Evolutionary conservation across 37 sponge, comb jelly and placozoan genomes (phyloP).

Genomic region (Eunapius fragilis): DNA sequence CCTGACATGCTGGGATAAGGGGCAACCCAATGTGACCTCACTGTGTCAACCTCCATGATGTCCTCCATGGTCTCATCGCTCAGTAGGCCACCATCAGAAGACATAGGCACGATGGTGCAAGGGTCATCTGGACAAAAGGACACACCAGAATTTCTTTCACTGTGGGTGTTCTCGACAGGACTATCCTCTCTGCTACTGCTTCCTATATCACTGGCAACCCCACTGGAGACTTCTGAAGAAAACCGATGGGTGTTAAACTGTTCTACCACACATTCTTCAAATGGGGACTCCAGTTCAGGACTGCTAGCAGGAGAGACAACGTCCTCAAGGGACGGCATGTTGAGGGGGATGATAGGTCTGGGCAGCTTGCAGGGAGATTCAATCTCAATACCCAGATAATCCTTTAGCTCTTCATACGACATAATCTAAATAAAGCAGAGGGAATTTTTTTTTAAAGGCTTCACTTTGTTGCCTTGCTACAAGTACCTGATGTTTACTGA

Average conservation of each 20-base stretch:
- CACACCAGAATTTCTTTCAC: neutral
- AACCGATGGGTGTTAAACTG: neutral
- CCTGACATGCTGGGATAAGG: neutral
- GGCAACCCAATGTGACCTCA: neutral
- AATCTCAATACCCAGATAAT: neutral
- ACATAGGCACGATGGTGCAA: neutral
- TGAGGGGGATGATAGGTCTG: neutral
- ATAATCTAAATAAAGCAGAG: neutral
- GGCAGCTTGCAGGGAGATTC: neutral
- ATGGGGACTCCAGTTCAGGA: neutral
- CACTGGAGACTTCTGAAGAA: neutral
- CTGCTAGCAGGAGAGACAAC: neutral
- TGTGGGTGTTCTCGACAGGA: neutral
- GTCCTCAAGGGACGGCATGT: neutral
- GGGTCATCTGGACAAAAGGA: too few relatives aligned
- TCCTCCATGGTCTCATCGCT: neutral
- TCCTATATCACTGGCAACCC: neutral
- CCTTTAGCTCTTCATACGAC: slow-evolving; percentile 5
- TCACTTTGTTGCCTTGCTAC: neutral
- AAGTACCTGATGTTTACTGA: neutral
- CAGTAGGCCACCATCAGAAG: neutral
- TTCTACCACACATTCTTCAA: neutral
- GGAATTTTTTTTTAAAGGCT: neutral
- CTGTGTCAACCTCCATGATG: neutral
- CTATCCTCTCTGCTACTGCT: neutral